A percentile compares a stretch with the other conserved stretches of the same genome.
phyloP scores from a whole-genome alignment of 2,797 vertebrate species.

The Tapirus indicus region DNA sequence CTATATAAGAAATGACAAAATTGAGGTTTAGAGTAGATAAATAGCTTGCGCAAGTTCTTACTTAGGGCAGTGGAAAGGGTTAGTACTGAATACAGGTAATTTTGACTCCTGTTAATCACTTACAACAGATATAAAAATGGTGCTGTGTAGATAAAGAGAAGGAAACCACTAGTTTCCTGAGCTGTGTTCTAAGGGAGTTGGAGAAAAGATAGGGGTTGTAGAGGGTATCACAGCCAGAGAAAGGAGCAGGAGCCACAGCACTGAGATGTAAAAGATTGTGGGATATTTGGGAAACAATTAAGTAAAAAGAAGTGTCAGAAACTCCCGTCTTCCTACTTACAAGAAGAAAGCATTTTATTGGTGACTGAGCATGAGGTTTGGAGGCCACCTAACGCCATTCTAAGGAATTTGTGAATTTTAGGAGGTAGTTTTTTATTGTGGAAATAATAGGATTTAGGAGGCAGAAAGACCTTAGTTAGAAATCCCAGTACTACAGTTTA shows the following conservation, averaged over 20 bases:
- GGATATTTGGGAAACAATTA: neutral
- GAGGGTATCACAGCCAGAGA: neutral
- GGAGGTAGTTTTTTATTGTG: neutral
- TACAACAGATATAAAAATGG: neutral
- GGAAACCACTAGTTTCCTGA: neutral
- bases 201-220: neutral
- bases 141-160: neutral
- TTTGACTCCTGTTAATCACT: slow-evolving; percentile 20
- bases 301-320: neutral
- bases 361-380: neutral
- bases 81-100: neutral
- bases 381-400: neutral
- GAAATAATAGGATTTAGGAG: neutral
- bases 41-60: neutral
- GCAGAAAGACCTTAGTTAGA: neutral
- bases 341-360: neutral
- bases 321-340: neutral
- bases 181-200: neutral
- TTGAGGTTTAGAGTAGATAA: neutral
- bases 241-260: neutral
- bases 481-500: neutral
- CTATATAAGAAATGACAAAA: neutral
- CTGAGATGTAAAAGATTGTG: neutral
- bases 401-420: slow-evolving; percentile 1
- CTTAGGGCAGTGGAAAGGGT: neutral